Evolutionary conservation across 2,113 vertebrate genomes (phyloP).

Genomic region (Sylvietta virens): DNA sequence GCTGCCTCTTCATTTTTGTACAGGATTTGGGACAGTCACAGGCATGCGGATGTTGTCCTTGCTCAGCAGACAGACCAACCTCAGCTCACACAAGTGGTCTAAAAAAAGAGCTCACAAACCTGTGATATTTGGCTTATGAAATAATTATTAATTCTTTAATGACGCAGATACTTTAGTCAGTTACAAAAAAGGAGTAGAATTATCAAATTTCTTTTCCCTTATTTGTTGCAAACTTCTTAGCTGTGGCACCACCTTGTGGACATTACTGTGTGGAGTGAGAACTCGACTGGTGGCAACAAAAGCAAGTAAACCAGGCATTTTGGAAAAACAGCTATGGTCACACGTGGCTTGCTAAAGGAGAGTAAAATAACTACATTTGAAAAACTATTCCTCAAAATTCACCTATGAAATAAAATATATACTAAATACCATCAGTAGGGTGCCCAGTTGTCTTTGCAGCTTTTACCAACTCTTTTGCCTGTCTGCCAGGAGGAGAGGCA

Average conservation of each 20-base stretch:
- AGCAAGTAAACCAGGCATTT: not conserved
- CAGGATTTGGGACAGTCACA: not conserved
- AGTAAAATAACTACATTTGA: not conserved
- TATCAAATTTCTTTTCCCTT: not conserved
- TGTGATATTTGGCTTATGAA: not conserved
- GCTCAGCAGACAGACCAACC: not conserved
- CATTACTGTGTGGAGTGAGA: not conserved
- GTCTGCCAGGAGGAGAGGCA: not conserved
- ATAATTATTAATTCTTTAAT: not conserved
- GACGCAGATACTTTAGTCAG: not conserved
- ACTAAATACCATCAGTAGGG: not conserved
- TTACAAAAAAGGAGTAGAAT: not conserved
- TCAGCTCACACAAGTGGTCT: not conserved
- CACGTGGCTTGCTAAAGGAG: not conserved
- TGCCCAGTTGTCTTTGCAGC: not conserved
- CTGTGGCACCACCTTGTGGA: slow-evolving; percentile 81
- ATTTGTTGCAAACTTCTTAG: slow-evolving; percentile 57
- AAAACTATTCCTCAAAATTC: not conserved
- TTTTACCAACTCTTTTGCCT: not conserved
- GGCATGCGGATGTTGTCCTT: not conserved
- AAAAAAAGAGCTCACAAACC: not conserved
- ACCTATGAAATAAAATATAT: not conserved
- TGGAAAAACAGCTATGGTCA: not conserved
- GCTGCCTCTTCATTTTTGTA: not conserved
- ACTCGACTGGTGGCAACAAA: not conserved